Evolutionary conservation across 2,113 vertebrate species (phyloP), one percentile per base, ranked within the genome.

Genomic region (Erythrocercus mccallii): DNA sequence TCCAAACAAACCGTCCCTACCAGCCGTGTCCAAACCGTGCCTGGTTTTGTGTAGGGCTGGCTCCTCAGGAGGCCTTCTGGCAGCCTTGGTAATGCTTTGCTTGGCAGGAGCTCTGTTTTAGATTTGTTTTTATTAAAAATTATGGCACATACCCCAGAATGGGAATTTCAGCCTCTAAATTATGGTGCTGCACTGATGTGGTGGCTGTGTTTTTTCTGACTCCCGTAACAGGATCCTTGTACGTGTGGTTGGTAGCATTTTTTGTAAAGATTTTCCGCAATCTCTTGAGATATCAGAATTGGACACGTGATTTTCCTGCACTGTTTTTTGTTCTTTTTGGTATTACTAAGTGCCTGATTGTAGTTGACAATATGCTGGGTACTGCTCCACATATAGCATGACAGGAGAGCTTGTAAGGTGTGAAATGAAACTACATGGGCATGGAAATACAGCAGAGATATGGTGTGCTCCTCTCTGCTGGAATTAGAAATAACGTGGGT

Each of bases 21-120:
- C 48, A 82, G 9, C 31, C 27, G 1, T 23, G 17, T 40, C 89
- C 90, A 84, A 81, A 71, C 17, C 0, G 12, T 81, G 72, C 53
- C 72, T 92, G 44, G 30, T 84, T 94, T 73, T 81, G 51, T 92
- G 72, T 27, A 64, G 86, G 88, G 17, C 80, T 92, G 89, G 64
- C 47, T 74, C 81, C 61, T 84, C 69, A 57, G 44, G 33, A 73
- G n/a, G 38, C 56, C 72, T 91, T 78, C 72, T 92, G 86, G 91
- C 94, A 88, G 73, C 51, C 60, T 72, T 60, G 48, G 65, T 78
- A 89, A 68, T 88, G 86, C 81, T 94, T 92, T 94, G 13, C 57
- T 91, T 97, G 94, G 95, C 95, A 94, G 60, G 60, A 86, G n/a
- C 48, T 94, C 21, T 81, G 60, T 68, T 91, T 91, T 48, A 94